Percentiles rank a stretch among this genome's conserved stretches.
Evolutionary conservation across 2,888 invertebrate species (phyloP).

Genomic region (Eristalinus sepulchralis): DNA sequence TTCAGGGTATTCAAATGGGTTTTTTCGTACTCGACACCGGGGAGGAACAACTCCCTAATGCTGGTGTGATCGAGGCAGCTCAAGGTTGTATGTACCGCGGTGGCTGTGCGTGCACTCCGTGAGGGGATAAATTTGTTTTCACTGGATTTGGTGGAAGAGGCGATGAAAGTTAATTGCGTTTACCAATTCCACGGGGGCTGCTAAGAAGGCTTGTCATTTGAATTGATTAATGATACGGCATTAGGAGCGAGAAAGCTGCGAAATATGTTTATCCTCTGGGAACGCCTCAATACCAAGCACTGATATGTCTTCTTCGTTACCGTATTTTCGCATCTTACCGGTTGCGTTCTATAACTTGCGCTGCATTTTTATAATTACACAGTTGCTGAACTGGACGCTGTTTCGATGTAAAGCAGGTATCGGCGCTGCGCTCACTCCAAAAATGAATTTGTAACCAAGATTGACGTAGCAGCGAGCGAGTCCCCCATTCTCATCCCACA

Average conservation of each 20-base stretch:
- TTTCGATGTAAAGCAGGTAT: no score
- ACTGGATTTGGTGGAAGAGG: background rate
- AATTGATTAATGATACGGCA: background rate
- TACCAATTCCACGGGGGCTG: background rate
- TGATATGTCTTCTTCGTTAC: no score
- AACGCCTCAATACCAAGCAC: no score
- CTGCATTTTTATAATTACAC: no score
- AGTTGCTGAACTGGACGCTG: no score
- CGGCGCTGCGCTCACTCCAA: no score
- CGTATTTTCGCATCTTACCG: no score
- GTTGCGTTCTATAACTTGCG: no score
- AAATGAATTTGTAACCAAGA: no score
- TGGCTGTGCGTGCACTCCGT: background rate
- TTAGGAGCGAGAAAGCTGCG: background rate
- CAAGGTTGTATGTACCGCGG: background rate
- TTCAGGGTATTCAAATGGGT: constrained; percentile 30
- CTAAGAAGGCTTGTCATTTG: background rate
- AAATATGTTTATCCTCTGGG: background rate
- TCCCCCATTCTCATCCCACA: no score
- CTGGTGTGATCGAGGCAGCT: background rate
- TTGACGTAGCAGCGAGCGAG: no score
- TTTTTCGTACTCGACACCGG: background rate
- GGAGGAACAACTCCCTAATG: background rate
- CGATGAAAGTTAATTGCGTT: background rate
- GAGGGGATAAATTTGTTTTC: background rate